Conservation (phyloP, 2,797 vertebrate genomes). For the Spea hammondii region DNA sequence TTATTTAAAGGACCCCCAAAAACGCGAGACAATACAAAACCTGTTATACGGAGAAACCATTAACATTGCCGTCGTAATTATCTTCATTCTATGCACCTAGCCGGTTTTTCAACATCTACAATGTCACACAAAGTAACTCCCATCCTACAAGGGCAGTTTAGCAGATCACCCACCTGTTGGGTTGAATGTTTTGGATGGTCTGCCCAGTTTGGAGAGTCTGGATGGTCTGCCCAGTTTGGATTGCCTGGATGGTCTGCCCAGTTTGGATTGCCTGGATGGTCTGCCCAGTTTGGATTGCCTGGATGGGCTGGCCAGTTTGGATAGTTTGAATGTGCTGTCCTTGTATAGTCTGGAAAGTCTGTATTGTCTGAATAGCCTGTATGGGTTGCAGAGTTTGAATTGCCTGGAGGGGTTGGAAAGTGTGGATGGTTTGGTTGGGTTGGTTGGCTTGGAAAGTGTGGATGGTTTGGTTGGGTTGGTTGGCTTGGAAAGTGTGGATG, state of each 20-base stretch:
- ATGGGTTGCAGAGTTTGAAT: slow-evolving; percentile 14
- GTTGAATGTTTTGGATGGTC: slow-evolving; percentile 11
- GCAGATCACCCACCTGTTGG: slow-evolving; percentile 10
- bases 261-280: slow-evolving; percentile 24
- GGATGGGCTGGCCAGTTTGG: slow-evolving; percentile 10
- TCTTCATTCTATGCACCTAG: no score
- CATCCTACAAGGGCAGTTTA: no score
- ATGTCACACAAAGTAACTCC: no score
- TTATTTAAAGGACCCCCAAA: no score
- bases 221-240: neutral
- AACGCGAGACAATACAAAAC: no score
- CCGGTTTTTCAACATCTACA: no score
- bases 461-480: slow-evolving; percentile 17
- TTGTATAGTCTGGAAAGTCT: slow-evolving; percentile 18
- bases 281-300: slow-evolving; percentile 20
- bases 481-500: slow-evolving; percentile 18
- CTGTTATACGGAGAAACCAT: no score
- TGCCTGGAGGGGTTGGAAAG: neutral
- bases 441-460: slow-evolving; percentile 32
- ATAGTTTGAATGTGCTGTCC: slow-evolving; percentile 6
- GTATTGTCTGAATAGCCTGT: slow-evolving; percentile 25
- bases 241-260: neutral
- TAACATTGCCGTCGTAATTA: no score
- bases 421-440: neutral
- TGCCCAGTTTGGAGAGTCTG: slow-evolving; percentile 6